phyloP scores from a whole-genome alignment of 2,888 invertebrate genomes.

The Cryptophagus acutangulus region DNA sequence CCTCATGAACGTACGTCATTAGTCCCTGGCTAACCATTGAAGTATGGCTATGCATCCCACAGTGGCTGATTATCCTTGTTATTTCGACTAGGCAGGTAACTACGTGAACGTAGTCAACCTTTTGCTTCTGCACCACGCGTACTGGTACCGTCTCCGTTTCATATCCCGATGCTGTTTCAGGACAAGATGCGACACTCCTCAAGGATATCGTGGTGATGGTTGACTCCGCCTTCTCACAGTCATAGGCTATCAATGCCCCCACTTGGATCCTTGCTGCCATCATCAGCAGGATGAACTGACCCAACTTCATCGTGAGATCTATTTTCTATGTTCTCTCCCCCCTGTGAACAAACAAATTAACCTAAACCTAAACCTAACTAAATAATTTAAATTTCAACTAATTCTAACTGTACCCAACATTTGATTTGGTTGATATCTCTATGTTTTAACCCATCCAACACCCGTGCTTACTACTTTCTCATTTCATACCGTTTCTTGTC shows the following conservation, averaged over 20 bases:
- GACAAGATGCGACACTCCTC: constrained; percentile 12
- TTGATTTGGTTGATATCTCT: no score
- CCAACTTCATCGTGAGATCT: no score
- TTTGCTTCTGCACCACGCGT: constrained; percentile 11
- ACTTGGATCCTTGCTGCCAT: neutral
- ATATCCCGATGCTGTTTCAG: constrained; percentile 8
- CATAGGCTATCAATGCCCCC: constrained; percentile 14
- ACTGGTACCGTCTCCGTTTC: neutral
- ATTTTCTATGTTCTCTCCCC: no score
- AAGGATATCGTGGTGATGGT: constrained; percentile 12
- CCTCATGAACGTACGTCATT: constrained; percentile 11
- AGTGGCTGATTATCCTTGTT: constrained; percentile 12
- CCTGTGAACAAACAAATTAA: no score
- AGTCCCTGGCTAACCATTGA: constrained; percentile 18
- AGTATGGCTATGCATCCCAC: constrained; percentile 18
- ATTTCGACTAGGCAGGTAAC: constrained; percentile 19
- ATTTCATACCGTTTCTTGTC: no score
- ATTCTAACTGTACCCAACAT: no score
- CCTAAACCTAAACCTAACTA: no score
- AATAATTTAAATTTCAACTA: no score
- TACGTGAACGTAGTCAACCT: constrained; percentile 9
- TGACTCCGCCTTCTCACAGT: constrained; percentile 9
- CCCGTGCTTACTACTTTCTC: no score
- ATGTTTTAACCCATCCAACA: no score
- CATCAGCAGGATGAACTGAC: no score